These are phyloP conservation scores for Calliphora vicina DNA, from an alignment of 1,140 invertebrate species.

Conservation along the genomic window DNA sequence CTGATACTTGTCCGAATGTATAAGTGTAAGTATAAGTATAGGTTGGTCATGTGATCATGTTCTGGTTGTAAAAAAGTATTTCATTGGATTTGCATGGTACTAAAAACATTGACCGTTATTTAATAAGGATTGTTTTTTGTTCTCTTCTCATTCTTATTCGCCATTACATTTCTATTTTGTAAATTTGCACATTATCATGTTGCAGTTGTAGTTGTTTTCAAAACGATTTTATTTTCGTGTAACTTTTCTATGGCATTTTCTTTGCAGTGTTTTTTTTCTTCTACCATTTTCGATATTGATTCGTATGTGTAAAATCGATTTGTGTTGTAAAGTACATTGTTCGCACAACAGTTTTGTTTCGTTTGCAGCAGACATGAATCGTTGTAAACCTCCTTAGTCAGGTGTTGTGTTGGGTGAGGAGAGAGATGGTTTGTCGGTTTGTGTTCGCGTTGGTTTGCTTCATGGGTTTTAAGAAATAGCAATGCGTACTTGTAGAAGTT, in stretches of 20 bases:
- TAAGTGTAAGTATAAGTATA: too few relatives aligned
- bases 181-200: background rate
- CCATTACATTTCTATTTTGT: background rate
- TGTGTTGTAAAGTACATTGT: background rate
- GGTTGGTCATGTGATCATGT: background rate
- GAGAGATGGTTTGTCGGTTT: too few relatives aligned
- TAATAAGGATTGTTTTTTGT: constrained; percentile 13
- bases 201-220: background rate
- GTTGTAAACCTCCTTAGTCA: background rate
- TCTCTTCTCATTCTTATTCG: background rate
- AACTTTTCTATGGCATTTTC: background rate
- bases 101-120: constrained; percentile 18
- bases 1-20: too few relatives aligned
- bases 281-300: background rate
- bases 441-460: background rate
- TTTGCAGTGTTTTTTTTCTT: too few relatives aligned
- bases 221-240: background rate
- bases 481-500: constrained; percentile 16
- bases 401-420: background rate
- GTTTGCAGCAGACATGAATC: background rate
- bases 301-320: constrained; percentile 24
- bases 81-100: background rate
- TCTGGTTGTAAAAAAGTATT: background rate
- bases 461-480: background rate
- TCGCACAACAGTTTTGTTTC: background rate